Evolutionary conservation across 2,113 vertebrate genomes (phyloP).

Genomic region (Calcarius ornatus): DNA sequence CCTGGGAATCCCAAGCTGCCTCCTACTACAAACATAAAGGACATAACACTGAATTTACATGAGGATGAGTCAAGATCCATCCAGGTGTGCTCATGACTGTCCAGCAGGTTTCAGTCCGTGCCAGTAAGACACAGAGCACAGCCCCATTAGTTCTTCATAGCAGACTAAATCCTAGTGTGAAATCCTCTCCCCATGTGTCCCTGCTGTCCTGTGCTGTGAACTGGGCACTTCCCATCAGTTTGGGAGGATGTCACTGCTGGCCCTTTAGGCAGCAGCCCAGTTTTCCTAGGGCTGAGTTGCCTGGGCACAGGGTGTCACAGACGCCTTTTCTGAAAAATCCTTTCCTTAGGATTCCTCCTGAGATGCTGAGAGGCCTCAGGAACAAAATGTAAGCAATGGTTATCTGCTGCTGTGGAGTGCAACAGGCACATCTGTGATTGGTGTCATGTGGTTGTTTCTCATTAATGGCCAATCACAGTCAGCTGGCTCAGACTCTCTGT

Average conservation of each 20-base stretch:
- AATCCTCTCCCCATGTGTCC: rapidly evolving
- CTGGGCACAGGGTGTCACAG: not conserved
- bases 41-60: not conserved
- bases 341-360: too few relatives aligned
- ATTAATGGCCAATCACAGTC: too few relatives aligned
- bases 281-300: not conserved
- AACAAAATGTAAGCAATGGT: too few relatives aligned
- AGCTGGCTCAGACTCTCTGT: too few relatives aligned
- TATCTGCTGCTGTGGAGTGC: too few relatives aligned
- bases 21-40: not conserved
- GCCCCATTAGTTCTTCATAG: not conserved
- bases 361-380: too few relatives aligned
- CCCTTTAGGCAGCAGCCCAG: not conserved
- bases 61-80: not conserved
- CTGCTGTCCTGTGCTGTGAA: not conserved
- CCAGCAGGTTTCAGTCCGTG: not conserved
- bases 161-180: not conserved
- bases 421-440: too few relatives aligned
- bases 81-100: not conserved
- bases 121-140: not conserved
- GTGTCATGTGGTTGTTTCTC: too few relatives aligned
- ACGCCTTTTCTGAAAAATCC: too few relatives aligned
- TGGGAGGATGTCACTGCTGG: not conserved
- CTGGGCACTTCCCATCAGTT: not conserved
- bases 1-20: not conserved